Evolutionary conservation across 2,888 invertebrate species (phyloP).

Genomic region (Athalia rosae): DNA sequence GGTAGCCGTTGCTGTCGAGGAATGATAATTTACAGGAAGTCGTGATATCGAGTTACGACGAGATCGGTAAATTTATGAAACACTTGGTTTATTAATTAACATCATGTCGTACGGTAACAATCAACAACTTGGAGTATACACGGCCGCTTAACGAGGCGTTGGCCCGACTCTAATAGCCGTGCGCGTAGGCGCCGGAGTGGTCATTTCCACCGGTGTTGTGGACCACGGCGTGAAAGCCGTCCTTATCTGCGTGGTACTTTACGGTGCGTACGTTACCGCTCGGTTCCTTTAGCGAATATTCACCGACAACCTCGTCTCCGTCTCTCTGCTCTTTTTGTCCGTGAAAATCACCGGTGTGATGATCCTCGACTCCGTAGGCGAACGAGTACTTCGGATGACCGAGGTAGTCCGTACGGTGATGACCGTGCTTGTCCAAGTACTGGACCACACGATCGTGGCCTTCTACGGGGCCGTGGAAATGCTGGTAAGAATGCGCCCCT

Average conservation of each 20-base stretch:
- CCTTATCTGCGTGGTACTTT: constrained; percentile 46
- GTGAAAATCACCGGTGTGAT: constrained; percentile 46
- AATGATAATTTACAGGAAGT: background rate
- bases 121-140: constrained; percentile 18
- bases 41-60: background rate
- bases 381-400: constrained; percentile 45
- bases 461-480: constrained; percentile 43
- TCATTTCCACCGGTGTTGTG: constrained; percentile 47
- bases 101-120: constrained; percentile 29
- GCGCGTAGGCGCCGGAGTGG: constrained; percentile 45
- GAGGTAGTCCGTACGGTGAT: constrained; percentile 44
- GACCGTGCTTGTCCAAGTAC: constrained; percentile 40
- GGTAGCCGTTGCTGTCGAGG: background rate
- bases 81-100: constrained; percentile 39
- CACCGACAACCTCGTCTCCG: constrained; percentile 45
- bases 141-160: constrained; percentile 20
- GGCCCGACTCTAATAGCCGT: constrained; percentile 37
- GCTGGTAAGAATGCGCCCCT: constrained; percentile 38
- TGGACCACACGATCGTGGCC: constrained; percentile 44
- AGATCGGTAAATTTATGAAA: constrained; percentile 25
- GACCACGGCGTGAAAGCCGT: constrained; percentile 45
- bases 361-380: constrained; percentile 45
- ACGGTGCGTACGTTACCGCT: constrained; percentile 47
- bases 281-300: constrained; percentile 46
- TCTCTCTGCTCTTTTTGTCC: constrained; percentile 46